A percentile compares a stretch with the other conserved stretches of the same genome.
Evolutionary conservation across 2,797 vertebrate genomes (phyloP).

Genomic region (Neoniphon sammara): DNA sequence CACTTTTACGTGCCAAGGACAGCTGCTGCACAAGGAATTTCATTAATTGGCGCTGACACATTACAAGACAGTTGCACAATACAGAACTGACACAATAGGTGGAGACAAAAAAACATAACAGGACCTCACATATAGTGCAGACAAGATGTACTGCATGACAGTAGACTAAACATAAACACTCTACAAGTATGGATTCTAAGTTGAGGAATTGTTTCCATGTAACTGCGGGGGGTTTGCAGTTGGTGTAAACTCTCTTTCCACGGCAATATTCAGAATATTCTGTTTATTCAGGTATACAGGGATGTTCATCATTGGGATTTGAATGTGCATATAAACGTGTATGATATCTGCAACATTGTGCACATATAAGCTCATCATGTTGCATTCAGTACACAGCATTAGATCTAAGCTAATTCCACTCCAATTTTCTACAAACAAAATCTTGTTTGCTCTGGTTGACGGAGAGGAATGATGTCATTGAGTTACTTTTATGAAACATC

Average conservation of each 20-base stretch:
- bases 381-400: too few species aligned
- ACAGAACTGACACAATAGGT: not conserved
- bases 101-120: not conserved
- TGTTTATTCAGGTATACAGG: not conserved
- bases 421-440: too few species aligned
- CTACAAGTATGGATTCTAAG: not conserved
- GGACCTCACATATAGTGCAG: constrained; percentile 47
- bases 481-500: too few species aligned
- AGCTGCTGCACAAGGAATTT: constrained; percentile 38
- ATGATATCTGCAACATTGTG: too few species aligned
- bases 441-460: too few species aligned
- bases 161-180: constrained; percentile 37
- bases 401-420: too few species aligned
- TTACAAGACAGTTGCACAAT: constrained; percentile 45
- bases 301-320: not conserved
- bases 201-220: not conserved
- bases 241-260: not conserved
- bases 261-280: not conserved
- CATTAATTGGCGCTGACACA: constrained; percentile 49
- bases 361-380: too few species aligned
- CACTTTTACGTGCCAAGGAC: constrained; percentile 12
- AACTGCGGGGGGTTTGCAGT: not conserved
- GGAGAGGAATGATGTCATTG: too few species aligned
- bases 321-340: too few species aligned
- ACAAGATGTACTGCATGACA: not conserved